These are phyloP conservation scores for Podarcis muralis DNA, from an alignment of 2,113 vertebrate genomes.

Conservation along the genomic window DNA sequence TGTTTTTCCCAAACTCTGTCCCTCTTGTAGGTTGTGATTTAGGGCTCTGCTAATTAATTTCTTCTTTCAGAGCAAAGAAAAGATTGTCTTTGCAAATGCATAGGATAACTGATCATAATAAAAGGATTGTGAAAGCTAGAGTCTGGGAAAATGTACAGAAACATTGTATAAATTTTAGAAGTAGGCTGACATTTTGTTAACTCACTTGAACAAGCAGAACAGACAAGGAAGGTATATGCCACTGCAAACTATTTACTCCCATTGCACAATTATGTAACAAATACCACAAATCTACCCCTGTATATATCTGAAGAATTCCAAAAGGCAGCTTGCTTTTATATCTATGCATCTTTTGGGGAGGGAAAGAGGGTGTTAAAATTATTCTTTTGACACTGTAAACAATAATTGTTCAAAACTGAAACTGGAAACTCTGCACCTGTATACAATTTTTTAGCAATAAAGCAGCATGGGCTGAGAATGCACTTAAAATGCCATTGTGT, in stretches of 20 bases:
- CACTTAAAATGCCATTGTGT: conserved; percentile 65
- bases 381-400: conserved; percentile 77
- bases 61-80: conserved; percentile 15
- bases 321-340: conserved; percentile 81
- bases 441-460: conserved; percentile 79
- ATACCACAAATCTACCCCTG: conserved; percentile 64
- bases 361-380: conserved; percentile 64
- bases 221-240: conserved; percentile 27
- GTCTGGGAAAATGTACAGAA: not conserved
- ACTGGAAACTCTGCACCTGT: conserved; percentile 82
- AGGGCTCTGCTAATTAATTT: conserved; percentile 17
- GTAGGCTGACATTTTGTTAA: not conserved
- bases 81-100: conserved; percentile 6
- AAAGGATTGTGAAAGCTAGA: not conserved
- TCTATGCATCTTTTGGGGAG: conserved; percentile 81
- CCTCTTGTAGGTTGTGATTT: not conserved
- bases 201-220: not conserved
- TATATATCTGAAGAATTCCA: conserved; percentile 71
- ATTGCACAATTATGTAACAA: conserved; percentile 46
- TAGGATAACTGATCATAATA: not conserved
- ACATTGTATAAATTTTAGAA: conserved; percentile 24
- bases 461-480: conserved; percentile 82
- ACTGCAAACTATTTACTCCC: conserved; percentile 35
- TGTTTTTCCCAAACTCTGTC: not conserved
- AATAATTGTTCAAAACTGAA: conserved; percentile 74